A percentile compares a stretch with the other conserved stretches of the same genome.
These are phyloP conservation scores for Perizoma affinitatum DNA, from an alignment of 2,888 invertebrate species.

Conservation along the genomic window DNA sequence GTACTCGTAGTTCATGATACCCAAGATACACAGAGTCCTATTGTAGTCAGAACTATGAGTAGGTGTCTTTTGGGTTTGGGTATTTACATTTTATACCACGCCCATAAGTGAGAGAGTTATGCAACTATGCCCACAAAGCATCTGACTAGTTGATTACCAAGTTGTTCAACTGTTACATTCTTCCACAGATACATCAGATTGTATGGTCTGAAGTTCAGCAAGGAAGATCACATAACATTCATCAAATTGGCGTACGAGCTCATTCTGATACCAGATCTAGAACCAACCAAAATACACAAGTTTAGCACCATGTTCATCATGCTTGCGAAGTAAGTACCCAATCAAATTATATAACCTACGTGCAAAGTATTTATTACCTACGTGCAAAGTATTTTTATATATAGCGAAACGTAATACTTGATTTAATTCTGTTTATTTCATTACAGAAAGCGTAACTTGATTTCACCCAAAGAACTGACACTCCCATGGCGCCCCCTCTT, in stretches of 20 bases:
- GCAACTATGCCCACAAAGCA: too few species aligned
- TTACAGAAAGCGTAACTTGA: constrained; percentile 89
- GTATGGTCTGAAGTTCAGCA: constrained; percentile 94
- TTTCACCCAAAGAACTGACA: constrained; percentile 91
- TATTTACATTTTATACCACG: too few species aligned
- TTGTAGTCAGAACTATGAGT: too few species aligned
- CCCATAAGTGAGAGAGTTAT: too few species aligned
- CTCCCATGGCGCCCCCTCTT: constrained; percentile 95
- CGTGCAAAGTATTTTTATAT: too few species aligned
- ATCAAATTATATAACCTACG: too few species aligned
- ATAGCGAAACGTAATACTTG: too few species aligned
- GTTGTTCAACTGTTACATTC: background rate
- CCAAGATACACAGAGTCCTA: too few species aligned
- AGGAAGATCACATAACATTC: constrained; percentile 93
- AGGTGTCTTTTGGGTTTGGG: too few species aligned
- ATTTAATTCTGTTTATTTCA: constrained; percentile 5
- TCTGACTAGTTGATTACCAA: too few species aligned
- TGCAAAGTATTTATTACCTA: too few species aligned
- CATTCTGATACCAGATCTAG: constrained; percentile 89
- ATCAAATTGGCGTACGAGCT: constrained; percentile 92
- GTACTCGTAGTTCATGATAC: too few species aligned
- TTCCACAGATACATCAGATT: constrained; percentile 90
- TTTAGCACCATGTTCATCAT: constrained; percentile 87
- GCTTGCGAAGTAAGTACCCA: constrained; percentile 89
- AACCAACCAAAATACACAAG: constrained; percentile 89